These are phyloP conservation scores for Polyergus mexicanus DNA, from an alignment of 1,140 invertebrate species.

Conservation along the genomic window DNA sequence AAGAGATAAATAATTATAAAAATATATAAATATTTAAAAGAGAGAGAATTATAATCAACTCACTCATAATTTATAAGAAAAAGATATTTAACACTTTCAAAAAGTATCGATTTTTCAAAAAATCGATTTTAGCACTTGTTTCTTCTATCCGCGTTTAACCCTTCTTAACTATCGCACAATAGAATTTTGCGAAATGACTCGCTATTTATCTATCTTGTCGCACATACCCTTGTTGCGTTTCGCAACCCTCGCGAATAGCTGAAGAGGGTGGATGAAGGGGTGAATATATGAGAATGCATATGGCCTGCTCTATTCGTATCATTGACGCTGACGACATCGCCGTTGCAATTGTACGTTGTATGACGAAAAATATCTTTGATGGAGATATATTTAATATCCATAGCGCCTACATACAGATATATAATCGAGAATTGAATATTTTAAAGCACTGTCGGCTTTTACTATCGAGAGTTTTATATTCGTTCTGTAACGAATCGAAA, in stretches of 20 bases:
- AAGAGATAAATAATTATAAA: not conserved
- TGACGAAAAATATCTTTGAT: slow-evolving; percentile 9
- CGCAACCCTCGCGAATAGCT: slow-evolving; percentile 65
- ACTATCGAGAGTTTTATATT: not conserved
- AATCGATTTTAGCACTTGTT: not conserved
- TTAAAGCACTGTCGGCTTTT: not conserved
- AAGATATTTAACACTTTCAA: not conserved
- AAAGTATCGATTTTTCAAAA: not conserved
- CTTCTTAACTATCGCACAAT: not conserved
- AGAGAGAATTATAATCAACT: not conserved
- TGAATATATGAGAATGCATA: slow-evolving; percentile 63
- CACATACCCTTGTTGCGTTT: slow-evolving; percentile 49
- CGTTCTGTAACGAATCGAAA: not conserved
- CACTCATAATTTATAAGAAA: not conserved
- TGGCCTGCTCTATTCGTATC: slow-evolving; percentile 43
- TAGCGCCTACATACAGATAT: not conserved
- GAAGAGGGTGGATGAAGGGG: slow-evolving; percentile 58
- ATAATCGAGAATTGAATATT: slow-evolving; percentile 27
- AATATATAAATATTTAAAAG: not conserved
- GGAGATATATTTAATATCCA: not conserved
- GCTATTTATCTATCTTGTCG: slow-evolving; percentile 53
- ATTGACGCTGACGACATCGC: slow-evolving; percentile 13
- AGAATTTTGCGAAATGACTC: slow-evolving; percentile 65
- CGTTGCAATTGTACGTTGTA: not conserved
- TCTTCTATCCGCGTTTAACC: not conserved